phyloP scores from a whole-genome alignment of 2,888 invertebrate genomes.

The Callosobruchus maculatus region DNA sequence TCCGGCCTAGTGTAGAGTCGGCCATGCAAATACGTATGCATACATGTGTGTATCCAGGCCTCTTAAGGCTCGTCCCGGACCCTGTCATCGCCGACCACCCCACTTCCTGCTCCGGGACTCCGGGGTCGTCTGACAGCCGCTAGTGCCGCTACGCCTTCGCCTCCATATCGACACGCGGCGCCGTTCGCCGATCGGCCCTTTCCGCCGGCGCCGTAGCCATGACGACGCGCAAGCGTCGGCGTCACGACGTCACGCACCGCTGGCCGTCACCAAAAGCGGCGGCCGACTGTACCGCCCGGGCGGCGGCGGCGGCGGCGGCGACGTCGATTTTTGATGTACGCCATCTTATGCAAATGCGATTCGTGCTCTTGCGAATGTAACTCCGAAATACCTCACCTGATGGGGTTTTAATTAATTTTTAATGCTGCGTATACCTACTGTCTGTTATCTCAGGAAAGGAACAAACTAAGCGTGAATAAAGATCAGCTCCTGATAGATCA shows the following conservation, averaged over 20 bases:
- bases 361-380: background rate
- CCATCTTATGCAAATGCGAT: constrained; percentile 44
- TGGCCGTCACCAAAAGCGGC: constrained; percentile 41
- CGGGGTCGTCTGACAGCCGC: background rate
- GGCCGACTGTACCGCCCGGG: constrained; percentile 39
- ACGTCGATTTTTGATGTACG: constrained; percentile 52
- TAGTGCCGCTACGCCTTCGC: constrained; percentile 20
- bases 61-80: too few relatives aligned
- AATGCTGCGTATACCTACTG: too few relatives aligned
- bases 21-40: too few relatives aligned
- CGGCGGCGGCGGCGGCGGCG: constrained; percentile 40
- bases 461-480: too few relatives aligned
- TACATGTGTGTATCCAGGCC: too few relatives aligned
- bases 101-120: background rate
- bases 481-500: too few relatives aligned
- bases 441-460: too few relatives aligned
- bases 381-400: background rate
- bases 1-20: too few relatives aligned
- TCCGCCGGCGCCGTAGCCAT: constrained; percentile 45
- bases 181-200: constrained; percentile 24
- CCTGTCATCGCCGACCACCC: background rate
- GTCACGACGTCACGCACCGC: constrained; percentile 38
- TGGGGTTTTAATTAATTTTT: background rate
- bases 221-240: constrained; percentile 38
- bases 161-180: constrained; percentile 46